Percentiles rank a stretch among this genome's conserved stretches.
Evolutionary conservation across 1,140 invertebrate genomes (phyloP).

Genomic region (Hydropsyche tenuis): DNA sequence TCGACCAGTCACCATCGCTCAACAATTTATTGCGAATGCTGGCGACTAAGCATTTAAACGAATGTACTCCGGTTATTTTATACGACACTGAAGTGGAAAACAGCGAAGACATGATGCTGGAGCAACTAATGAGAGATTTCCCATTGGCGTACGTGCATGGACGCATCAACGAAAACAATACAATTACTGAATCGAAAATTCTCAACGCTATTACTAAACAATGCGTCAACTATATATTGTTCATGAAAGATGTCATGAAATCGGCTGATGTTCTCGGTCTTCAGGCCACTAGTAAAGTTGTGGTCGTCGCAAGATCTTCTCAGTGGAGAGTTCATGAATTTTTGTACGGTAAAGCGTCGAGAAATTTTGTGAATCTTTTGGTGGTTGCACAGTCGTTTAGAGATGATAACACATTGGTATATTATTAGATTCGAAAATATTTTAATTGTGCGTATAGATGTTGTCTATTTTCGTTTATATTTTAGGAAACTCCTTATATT

Average conservation of each 20-base stretch:
- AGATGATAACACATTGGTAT: conserved; percentile 53
- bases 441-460: no score
- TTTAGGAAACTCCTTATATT: conserved; percentile 70
- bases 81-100: conserved; percentile 66
- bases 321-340: conserved; percentile 76
- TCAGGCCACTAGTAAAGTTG: conserved; percentile 65
- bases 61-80: conserved; percentile 68
- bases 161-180: conserved; percentile 59
- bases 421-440: background rate
- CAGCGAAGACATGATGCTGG: conserved; percentile 62
- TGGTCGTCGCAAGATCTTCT: conserved; percentile 69
- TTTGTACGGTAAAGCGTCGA: conserved; percentile 65
- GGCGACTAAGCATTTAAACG: conserved; percentile 63
- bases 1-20: conserved; percentile 63
- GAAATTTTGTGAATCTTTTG: conserved; percentile 70
- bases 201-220: conserved; percentile 54
- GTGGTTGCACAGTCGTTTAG: conserved; percentile 68
- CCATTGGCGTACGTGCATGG: conserved; percentile 67
- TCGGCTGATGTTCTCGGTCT: conserved; percentile 65
- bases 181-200: conserved; percentile 54
- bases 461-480: conserved; percentile 26
- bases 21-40: conserved; percentile 65
- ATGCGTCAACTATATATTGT: conserved; percentile 70
- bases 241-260: conserved; percentile 67
- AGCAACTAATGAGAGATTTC: conserved; percentile 65